These are phyloP conservation scores for Pachycephus smyrnensis DNA, from an alignment of 2,888 invertebrate genomes.

Conservation along the genomic window DNA sequence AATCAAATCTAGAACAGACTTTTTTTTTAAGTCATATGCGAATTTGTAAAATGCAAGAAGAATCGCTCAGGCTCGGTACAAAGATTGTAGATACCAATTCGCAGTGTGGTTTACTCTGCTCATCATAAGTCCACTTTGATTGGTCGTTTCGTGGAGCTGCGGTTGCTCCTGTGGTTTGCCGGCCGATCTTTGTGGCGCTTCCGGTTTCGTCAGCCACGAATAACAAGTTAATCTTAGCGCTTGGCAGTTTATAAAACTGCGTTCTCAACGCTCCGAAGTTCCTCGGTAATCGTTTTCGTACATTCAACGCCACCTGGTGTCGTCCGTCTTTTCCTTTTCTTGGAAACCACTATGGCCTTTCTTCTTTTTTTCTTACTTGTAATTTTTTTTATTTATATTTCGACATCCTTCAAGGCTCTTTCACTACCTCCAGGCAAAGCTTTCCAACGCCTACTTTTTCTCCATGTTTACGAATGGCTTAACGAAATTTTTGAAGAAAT, in stretches of 20 bases:
- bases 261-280: neutral
- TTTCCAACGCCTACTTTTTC: neutral
- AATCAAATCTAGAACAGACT: neutral
- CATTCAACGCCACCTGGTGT: neutral
- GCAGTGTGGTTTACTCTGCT: conserved; percentile 2
- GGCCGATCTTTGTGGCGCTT: conserved; percentile 39
- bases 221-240: conserved; percentile 41
- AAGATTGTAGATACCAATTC: too few species aligned
- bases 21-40: neutral
- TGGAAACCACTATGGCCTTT: neutral
- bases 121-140: conserved; percentile 48
- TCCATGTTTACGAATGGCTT: neutral
- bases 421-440: neutral
- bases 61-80: neutral
- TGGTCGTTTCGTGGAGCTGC: conserved; percentile 36
- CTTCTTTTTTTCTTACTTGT: neutral
- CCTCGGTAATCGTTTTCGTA: neutral
- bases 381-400: neutral
- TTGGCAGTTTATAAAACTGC: conserved; percentile 25
- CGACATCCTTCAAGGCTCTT: neutral
- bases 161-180: conserved; percentile 39
- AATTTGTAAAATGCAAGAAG: neutral
- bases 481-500: too few species aligned
- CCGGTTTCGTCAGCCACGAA: conserved; percentile 42
- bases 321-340: neutral